These are phyloP conservation scores for Deilephila elpenor DNA, from an alignment of 2,888 invertebrate genomes.

Conservation along the genomic window DNA sequence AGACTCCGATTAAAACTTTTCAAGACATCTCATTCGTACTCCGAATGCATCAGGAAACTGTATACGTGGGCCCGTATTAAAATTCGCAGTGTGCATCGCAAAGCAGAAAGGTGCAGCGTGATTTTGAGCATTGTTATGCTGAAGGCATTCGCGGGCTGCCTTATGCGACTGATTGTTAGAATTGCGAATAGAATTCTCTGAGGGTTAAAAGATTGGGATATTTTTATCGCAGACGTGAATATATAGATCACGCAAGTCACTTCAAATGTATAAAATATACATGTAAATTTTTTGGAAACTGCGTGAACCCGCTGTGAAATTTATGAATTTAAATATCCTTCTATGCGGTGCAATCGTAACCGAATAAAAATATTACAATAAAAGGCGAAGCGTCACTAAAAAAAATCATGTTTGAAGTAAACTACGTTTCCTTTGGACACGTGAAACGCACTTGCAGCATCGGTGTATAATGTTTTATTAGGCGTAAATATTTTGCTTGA, in stretches of 20 bases:
- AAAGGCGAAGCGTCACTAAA: too few relatives aligned
- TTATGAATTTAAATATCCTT: too few relatives aligned
- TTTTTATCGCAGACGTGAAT: neutral
- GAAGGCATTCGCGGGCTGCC: constrained; percentile 38
- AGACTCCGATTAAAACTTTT: constrained; percentile 17
- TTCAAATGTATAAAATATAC: too few relatives aligned
- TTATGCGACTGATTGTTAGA: neutral
- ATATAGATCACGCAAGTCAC: neutral
- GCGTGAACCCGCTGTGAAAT: too few relatives aligned
- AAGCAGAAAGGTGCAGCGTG: constrained; percentile 52
- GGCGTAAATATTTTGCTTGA: too few relatives aligned
- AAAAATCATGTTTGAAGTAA: too few relatives aligned
- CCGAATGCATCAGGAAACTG: constrained; percentile 23
- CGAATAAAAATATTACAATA: too few relatives aligned
- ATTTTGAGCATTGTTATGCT: constrained; percentile 61
- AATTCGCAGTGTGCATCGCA: constrained; percentile 50
- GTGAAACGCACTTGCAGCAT: too few relatives aligned
- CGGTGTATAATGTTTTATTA: too few relatives aligned
- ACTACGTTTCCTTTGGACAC: too few relatives aligned
- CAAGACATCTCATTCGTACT: constrained; percentile 11
- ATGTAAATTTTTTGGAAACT: too few relatives aligned
- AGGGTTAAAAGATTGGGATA: neutral
- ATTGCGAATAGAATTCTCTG: neutral
- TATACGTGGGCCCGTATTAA: constrained; percentile 48
- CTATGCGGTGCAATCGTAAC: too few relatives aligned